Evolutionary conservation across 1,140 invertebrate species (phyloP), one percentile per base, ranked within the genome.

Genomic region (Trachymyrmex septentrionalis): DNA sequence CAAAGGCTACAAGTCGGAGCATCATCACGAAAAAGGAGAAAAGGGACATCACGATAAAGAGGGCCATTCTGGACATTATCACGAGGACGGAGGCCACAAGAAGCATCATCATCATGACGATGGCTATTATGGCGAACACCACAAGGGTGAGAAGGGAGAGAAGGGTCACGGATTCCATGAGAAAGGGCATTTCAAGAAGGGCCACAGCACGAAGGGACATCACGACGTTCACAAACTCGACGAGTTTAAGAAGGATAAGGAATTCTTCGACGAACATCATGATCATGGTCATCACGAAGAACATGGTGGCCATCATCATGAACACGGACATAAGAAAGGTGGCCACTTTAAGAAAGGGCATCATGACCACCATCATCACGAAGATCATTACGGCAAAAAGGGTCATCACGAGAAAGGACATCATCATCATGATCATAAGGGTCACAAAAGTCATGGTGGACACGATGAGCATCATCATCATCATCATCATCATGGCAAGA

Each of bases 231-330:
- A 97, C 93, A 97, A 97, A 88, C 93, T 97, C 76, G 97, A 97
- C 93, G 97, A 97, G 91, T 97, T 95, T 93, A 96, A 97, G 90
- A 97, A 97, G 88, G 96, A 97, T 86, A 97, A 97, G 85, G 96
- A 97, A 34, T 97, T 97, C 92, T 97, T 97, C 93, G 97, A 98
- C 93, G 97, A 97, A 91, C 97, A 97, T 89, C 97, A 98, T 92
- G 97, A 98, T 91, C 97, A 97, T 86, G 97, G 97, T 72, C 97
- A 97, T 92, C 96, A 97, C 90, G 98, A 98, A 90, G 96, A 97
- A 86, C 97, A 97, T 92, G 97, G 96, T 6, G 97, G 97, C 0
- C 96, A 97, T 88, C 97, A 97, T 92, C 96, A 96, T 89, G 97
- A 97, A 90, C 96, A 96, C 87, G 97, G 97, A 7, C 95, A 96